These are phyloP conservation scores for Parasteatoda lunata DNA, from an alignment of 2,888 invertebrate species.

Conservation along the genomic window DNA sequence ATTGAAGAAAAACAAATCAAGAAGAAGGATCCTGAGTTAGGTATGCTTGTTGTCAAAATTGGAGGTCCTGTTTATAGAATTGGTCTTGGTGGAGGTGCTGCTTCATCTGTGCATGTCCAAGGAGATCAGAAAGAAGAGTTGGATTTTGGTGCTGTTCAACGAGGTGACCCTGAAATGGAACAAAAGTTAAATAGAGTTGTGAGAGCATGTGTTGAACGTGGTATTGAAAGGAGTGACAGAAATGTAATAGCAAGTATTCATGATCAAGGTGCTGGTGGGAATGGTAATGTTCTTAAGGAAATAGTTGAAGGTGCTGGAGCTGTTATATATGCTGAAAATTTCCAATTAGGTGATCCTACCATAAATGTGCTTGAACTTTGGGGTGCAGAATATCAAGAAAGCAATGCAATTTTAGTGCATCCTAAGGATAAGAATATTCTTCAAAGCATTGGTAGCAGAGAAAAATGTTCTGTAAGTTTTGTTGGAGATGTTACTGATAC, in stretches of 20 bases:
- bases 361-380: conserved; percentile 94
- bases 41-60: conserved; percentile 93
- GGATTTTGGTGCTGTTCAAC: conserved; percentile 97
- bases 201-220: conserved; percentile 90
- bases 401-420: conserved; percentile 89
- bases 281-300: conserved; percentile 93
- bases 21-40: conserved; percentile 84
- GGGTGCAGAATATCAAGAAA: conserved; percentile 99
- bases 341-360: conserved; percentile 95
- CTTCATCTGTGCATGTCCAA: conserved; percentile 95
- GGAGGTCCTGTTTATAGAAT: conserved; percentile 98
- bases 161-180: conserved; percentile 98
- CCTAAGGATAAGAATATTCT: conserved; percentile 81
- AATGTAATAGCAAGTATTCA: conserved; percentile 91
- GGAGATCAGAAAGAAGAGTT: conserved; percentile 89
- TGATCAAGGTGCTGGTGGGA: conserved; percentile 99
- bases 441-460: conserved; percentile 84
- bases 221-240: conserved; percentile 85
- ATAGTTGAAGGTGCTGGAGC: conserved; percentile 96
- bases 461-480: conserved; percentile 92
- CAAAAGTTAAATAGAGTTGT: conserved; percentile 96
- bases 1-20: conserved; percentile 88
- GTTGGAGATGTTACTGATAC: conserved; percentile 94
- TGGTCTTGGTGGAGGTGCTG: conserved; percentile 98
- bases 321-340: conserved; percentile 87